These are phyloP conservation scores for Lampris megalopsis DNA, from an alignment of 2,113 vertebrate genomes.

Conservation along the genomic window DNA sequence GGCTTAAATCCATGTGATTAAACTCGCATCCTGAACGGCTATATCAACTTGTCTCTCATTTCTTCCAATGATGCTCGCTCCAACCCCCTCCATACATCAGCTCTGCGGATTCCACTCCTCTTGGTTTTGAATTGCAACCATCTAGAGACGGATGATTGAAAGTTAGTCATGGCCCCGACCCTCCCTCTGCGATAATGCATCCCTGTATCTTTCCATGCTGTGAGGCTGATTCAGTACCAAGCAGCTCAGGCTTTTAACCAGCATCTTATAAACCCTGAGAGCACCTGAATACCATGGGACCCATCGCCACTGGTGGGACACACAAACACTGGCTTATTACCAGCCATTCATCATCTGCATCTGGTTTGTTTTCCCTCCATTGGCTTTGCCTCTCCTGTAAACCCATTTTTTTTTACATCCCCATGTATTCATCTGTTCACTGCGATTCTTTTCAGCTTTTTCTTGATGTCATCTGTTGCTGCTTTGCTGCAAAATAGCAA, in stretches of 20 bases:
- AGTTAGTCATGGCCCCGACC: slow-evolving; percentile 3
- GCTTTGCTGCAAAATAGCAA: neutral
- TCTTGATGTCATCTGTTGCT: slow-evolving; percentile 19
- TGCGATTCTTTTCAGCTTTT: slow-evolving; percentile 46
- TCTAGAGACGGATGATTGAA: slow-evolving; percentile 43
- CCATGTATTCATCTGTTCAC: slow-evolving; percentile 49
- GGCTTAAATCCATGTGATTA: slow-evolving; percentile 44
- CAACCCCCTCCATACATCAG: neutral
- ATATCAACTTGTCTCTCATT: neutral
- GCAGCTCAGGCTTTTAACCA: slow-evolving; percentile 28
- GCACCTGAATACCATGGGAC: slow-evolving; percentile 53
- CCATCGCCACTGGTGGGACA: slow-evolving; percentile 66
- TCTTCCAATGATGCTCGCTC: neutral
- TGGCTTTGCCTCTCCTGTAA: slow-evolving; percentile 44
- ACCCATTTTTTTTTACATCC: slow-evolving; percentile 46
- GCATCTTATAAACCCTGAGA: slow-evolving; percentile 51
- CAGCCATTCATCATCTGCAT: slow-evolving; percentile 74
- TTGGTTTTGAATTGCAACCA: neutral
- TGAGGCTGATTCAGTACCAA: slow-evolving; percentile 17
- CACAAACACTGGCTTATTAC: slow-evolving; percentile 76
- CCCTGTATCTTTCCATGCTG: slow-evolving; percentile 27
- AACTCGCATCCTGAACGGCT: slow-evolving; percentile 15
- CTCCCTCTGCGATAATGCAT: slow-evolving; percentile 8
- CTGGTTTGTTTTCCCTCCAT: slow-evolving; percentile 37
- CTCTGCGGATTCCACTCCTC: neutral